Evolutionary conservation across 2,888 invertebrate genomes (phyloP).

Genomic region (Agelastica alni): DNA sequence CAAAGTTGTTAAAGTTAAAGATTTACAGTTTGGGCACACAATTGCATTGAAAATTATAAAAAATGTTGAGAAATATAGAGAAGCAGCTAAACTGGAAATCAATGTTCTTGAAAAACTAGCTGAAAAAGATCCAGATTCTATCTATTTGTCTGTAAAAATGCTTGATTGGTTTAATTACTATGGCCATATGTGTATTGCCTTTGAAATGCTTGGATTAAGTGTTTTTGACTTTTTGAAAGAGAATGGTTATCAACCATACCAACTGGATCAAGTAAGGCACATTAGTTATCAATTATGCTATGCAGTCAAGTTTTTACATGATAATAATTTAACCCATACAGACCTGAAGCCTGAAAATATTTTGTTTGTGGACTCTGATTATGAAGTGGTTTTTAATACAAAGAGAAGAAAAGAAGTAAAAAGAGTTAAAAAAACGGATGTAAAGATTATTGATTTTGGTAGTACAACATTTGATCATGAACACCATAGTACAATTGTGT

Average conservation of each 20-base stretch:
- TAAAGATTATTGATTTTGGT: slow-evolving; percentile 97
- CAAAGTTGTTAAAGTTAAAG: slow-evolving; percentile 98
- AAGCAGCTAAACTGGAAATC: slow-evolving; percentile 98
- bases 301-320: slow-evolving; percentile 96
- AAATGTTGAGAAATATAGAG: slow-evolving; percentile 99
- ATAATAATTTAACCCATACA: slow-evolving; percentile 97
- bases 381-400: slow-evolving; percentile 73
- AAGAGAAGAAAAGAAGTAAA: slow-evolving; percentile 86
- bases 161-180: slow-evolving; percentile 97
- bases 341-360: slow-evolving; percentile 99
- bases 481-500: slow-evolving; percentile 99
- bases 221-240: slow-evolving; percentile 99
- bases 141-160: slow-evolving; percentile 95
- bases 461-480: slow-evolving; percentile 99
- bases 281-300: slow-evolving; percentile 96
- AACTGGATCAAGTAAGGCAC: slow-evolving; percentile 95
- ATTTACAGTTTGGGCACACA: slow-evolving; percentile 89
- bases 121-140: slow-evolving; percentile 90
- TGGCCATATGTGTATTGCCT: slow-evolving; percentile 97
- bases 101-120: slow-evolving; percentile 96
- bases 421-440: slow-evolving; percentile 90
- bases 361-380: slow-evolving; percentile 94
- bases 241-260: slow-evolving; percentile 98
- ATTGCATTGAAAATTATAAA: slow-evolving; percentile 99
- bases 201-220: slow-evolving; percentile 96